Percentiles rank a stretch among this genome's conserved stretches.
These are phyloP conservation scores for Prosapia bicincta DNA, from an alignment of 2,888 invertebrate species.

Conservation along the genomic window DNA sequence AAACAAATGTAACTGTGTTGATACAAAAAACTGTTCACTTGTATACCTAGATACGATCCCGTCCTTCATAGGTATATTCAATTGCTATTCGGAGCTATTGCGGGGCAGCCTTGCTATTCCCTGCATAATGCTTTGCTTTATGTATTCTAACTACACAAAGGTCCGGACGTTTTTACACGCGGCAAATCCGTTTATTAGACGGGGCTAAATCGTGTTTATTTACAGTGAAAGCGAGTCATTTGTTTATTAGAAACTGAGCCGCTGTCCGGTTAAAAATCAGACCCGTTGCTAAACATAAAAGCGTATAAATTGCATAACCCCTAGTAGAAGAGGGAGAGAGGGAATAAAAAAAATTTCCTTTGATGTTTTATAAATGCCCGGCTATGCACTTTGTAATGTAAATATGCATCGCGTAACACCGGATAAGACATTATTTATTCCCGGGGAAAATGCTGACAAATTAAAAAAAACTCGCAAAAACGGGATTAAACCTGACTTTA, in stretches of 20 bases:
- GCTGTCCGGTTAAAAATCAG: neutral
- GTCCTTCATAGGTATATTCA: too few species aligned
- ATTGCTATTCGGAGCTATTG: too few species aligned
- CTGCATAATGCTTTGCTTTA: too few species aligned
- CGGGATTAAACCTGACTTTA: neutral
- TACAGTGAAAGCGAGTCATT: neutral
- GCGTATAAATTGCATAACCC: neutral
- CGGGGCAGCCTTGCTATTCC: too few species aligned
- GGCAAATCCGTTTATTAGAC: neutral
- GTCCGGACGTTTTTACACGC: too few species aligned
- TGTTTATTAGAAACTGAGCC: neutral
- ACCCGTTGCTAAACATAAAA: neutral
- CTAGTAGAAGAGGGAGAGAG: neutral
- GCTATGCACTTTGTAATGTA: slow-evolving; percentile 2
- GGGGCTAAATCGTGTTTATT: neutral
- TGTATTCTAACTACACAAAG: too few species aligned
- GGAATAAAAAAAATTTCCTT: neutral
- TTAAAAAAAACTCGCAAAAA: neutral
- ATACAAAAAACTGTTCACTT: too few species aligned
- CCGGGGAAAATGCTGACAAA: neutral
- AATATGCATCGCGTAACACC: neutral
- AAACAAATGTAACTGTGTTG: too few species aligned
- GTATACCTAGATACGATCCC: too few species aligned
- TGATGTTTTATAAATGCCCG: neutral
- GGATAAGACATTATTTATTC: neutral